These are phyloP conservation scores for Volucella inflata DNA, from an alignment of 2,888 invertebrate species.

Conservation along the genomic window DNA sequence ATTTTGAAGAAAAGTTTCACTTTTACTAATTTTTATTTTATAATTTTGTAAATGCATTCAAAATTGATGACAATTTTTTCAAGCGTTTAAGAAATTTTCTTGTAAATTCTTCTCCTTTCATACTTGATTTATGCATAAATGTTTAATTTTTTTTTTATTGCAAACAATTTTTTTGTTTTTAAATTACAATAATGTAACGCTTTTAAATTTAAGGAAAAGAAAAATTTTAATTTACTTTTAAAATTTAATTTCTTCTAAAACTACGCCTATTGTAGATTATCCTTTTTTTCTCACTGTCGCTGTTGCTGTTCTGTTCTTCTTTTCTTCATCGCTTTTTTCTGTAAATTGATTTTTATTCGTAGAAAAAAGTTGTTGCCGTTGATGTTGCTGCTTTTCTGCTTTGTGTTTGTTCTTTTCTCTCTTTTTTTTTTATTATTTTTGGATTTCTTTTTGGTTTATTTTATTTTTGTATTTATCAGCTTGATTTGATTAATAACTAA, in stretches of 20 bases:
- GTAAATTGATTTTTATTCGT: conserved; percentile 14
- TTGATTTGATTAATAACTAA: conserved; percentile 3
- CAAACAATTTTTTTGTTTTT: not conserved
- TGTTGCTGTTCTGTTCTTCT: conserved; percentile 29
- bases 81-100: conserved; percentile 54
- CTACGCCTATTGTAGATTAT: conserved; percentile 72
- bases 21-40: too few species aligned
- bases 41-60: conserved; percentile 20
- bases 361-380: not conserved
- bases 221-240: conserved; percentile 17
- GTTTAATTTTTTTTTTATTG: conserved; percentile 29
- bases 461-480: conserved; percentile 11
- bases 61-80: conserved; percentile 56
- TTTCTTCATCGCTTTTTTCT: conserved; percentile 47
- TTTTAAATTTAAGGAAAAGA: conserved; percentile 39
- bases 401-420: conserved; percentile 29
- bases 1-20: accelerated
- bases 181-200: conserved; percentile 24
- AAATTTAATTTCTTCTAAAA: conserved; percentile 54
- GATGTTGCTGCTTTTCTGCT: conserved; percentile 46
- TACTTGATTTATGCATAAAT: conserved; percentile 23
- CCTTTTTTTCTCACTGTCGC: conserved; percentile 49
- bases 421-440: conserved; percentile 1
- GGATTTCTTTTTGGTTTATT: conserved; percentile 6
- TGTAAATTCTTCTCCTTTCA: conserved; percentile 37